Base-by-base conservation (phyloP, 2,113 vertebrate genomes). In the Labrus mixtus region DNA sequence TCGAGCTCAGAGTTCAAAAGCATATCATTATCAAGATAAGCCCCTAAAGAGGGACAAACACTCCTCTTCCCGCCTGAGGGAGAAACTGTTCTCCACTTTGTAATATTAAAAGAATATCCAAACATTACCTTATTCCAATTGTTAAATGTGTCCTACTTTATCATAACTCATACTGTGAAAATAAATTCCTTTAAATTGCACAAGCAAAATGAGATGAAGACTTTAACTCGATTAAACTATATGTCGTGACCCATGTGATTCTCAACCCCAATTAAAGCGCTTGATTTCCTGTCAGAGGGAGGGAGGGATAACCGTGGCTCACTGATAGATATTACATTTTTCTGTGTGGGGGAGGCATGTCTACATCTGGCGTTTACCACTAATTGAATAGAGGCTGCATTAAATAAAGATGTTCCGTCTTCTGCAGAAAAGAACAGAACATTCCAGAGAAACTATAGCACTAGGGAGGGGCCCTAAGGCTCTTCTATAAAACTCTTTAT, bases 401-500 rank as follows among this genome's bases (percentile, higher is more conserved):
- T 68, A 64, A 62, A 70, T 64, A 62, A 70, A 76, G 55, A 68
- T 48, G 55, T 62, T 68, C 25, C 55, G 16, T 16, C 37, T 19
- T 56, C 39, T 10, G 45, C 20, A 39, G 51, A 64, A 75, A 64
- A 54, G 75, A 78, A 80, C 69, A 68, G 78, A 77, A 84, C 72
- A 73, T 84, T 82, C 75, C 68, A 25, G 13, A 74, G 62, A 56
- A 45, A 58, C 39, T 29, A 33, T 33, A 10, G 79, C 7, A 58
- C 19, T 13, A 4, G 3, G 10, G 20, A 65, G 19, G n/a, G 4
- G 41, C 73, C 72, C 60, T 0, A 8, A 64, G 58, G 73, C 59
- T 25, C 19, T 45, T 20, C 43, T 41, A 0, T 23, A 12, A 62
- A 41, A 46, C 68, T 51, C 29, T 50, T 45, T 60, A 55, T 69